phyloP scores from a whole-genome alignment of 2,888 invertebrate genomes.

The Drosophila setosimentum region DNA sequence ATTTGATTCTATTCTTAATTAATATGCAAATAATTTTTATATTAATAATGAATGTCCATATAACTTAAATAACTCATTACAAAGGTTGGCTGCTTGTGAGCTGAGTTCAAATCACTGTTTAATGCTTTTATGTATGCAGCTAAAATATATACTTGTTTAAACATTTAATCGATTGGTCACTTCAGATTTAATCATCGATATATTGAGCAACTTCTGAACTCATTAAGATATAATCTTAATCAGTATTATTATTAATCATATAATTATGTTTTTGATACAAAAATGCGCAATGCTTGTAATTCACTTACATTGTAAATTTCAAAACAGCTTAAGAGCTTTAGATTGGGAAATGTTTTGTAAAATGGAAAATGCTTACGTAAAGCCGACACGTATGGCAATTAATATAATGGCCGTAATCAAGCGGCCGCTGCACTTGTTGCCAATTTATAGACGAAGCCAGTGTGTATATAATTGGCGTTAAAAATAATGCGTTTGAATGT shows the following conservation, averaged over 20 bases:
- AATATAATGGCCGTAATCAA: conserved; percentile 75
- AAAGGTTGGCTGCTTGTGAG: neutral
- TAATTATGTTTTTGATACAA: neutral
- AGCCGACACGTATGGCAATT: conserved; percentile 67
- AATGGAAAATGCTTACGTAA: conserved; percentile 55
- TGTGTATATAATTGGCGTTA: conserved; percentile 69
- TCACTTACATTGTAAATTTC: neutral
- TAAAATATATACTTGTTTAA: neutral
- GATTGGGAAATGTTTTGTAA: conserved; percentile 16
- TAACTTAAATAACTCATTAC: neutral
- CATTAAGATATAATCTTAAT: neutral
- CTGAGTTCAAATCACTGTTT: neutral
- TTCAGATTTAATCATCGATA: neutral
- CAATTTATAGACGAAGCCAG: conserved; percentile 67
- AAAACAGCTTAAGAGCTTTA: conserved; percentile 17
- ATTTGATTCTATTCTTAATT: neutral
- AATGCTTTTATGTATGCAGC: neutral
- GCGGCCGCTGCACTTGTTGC: conserved; percentile 63
- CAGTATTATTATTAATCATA: neutral
- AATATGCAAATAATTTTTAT: neutral
- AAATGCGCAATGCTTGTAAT: neutral
- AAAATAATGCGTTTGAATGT: conserved; percentile 76
- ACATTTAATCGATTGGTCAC: neutral
- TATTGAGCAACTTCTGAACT: neutral
- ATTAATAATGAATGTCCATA: neutral